Percentiles rank a stretch among this genome's conserved stretches.
Evolutionary conservation across 35 echinoderm and acorn worm species (phyloP).

Genomic region (Patiria miniata): DNA sequence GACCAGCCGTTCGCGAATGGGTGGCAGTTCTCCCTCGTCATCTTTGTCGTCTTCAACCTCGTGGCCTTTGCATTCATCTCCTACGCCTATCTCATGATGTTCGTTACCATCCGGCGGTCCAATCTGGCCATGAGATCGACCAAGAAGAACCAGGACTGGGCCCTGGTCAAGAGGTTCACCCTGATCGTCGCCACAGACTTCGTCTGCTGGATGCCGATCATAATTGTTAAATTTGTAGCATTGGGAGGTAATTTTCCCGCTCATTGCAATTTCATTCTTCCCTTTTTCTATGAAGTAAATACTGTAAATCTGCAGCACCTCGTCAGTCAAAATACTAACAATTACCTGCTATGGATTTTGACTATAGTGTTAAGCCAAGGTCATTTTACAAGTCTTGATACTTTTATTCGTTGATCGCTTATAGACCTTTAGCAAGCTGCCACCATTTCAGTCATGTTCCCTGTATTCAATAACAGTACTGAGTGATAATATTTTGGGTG

Average conservation of each 20-base stretch:
- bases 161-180: conserved; percentile 82
- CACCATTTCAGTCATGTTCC: too few species aligned
- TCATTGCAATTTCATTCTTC: not conserved
- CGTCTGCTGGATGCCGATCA: conserved; percentile 97
- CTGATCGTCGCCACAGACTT: conserved; percentile 94
- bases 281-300: not conserved
- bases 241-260: conserved; percentile 64
- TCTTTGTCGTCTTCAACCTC: conserved; percentile 87
- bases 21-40: conserved; percentile 86
- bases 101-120: conserved; percentile 71
- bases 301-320: not conserved
- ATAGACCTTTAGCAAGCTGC: too few species aligned
- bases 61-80: conserved; percentile 86
- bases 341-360: not conserved
- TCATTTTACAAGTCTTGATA: too few species aligned
- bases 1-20: conserved; percentile 82
- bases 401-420: too few species aligned
- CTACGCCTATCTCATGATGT: conserved; percentile 94
- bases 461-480: too few species aligned
- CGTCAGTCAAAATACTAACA: not conserved
- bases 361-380: too few species aligned
- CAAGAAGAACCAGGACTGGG: conserved; percentile 89
- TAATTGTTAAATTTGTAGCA: conserved; percentile 85
- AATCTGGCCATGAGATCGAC: conserved; percentile 89
- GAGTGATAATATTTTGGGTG: too few species aligned